Evolutionary conservation across 35 echinoderm and acorn worm species (phyloP), one percentile per base, ranked within the genome.

Genomic region (Acanthaster planci): DNA sequence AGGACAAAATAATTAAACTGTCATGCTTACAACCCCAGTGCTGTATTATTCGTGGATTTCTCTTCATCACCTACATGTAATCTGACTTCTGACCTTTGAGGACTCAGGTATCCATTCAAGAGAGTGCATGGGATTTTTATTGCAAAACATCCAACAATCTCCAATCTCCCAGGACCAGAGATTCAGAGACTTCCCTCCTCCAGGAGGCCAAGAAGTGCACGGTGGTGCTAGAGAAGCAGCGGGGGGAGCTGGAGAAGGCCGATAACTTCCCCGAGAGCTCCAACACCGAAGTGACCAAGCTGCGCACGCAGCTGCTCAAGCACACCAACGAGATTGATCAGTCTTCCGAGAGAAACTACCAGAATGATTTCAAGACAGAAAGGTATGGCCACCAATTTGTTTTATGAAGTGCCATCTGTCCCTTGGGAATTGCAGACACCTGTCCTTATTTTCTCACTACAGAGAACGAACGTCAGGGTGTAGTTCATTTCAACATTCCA

Each of bases 311-410:
- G 53, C 52, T 91, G 5, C 78, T 94, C 27, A 93, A 99, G 76
- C 96, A 99, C 77, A 94, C 86, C 42, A 99, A 99, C 91, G 91
- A 99, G 76, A 94, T 99, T 40, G 85, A 94, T 88, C 91, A 99
- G 44, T 81, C 96, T 39, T 92, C 91, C 17, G 96, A 99, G 53
- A 91, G 96, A 50, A 94, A 94, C 76, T 99, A 94, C 59, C 96
- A 99, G 50, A 88, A 89, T 99, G 96, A 94, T 23, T 99, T 99
- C 78, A 94, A 93, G 76, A 91, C 88, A 31, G 96, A 99, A 57
- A 99, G 86, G 96, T 99, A 80, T 58, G 86, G 39, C 53, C 31
- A 4, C 32, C 60, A 19, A 38, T 77, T 40, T 58, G 32, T 22
- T 59, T 80, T 7, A 47, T 47, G 42, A 12, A 47, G n/a, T 47